These are phyloP conservation scores for Phorcus lineatus DNA, from an alignment of 2,888 invertebrate species.

Conservation along the genomic window DNA sequence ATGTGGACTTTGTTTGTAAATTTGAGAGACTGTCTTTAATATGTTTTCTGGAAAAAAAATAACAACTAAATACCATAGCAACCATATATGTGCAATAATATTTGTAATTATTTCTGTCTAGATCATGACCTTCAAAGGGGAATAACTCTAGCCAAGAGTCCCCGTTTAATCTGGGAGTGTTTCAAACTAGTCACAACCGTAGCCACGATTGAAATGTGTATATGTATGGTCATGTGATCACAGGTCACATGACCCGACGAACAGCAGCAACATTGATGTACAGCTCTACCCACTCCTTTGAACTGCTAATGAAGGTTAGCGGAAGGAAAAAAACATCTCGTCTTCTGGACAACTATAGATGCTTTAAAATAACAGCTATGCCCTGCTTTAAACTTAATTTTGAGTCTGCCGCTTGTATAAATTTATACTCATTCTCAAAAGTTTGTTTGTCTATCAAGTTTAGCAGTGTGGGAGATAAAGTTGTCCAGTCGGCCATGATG, in stretches of 20 bases:
- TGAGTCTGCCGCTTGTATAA: too few relatives aligned
- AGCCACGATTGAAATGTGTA: neutral
- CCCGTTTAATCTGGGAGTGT: neutral
- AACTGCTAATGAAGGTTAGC: neutral
- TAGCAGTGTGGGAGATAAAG: too few relatives aligned
- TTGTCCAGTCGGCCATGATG: neutral
- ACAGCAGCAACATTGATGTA: constrained; percentile 6
- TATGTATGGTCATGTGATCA: constrained; percentile 9
- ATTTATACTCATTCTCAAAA: too few relatives aligned
- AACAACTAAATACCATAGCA: neutral
- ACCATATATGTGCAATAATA: constrained; percentile 21
- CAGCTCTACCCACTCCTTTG: neutral
- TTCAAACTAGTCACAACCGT: constrained; percentile 8
- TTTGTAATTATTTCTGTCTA: neutral
- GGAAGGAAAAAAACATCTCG: neutral
- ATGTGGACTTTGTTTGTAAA: constrained; percentile 6
- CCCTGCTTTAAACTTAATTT: too few relatives aligned
- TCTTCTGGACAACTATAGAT: too few relatives aligned
- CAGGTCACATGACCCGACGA: neutral
- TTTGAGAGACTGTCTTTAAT: neutral
- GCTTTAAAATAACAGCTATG: too few relatives aligned
- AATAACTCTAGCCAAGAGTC: neutral
- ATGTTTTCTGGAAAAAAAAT: neutral
- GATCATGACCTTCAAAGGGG: constrained; percentile 4
- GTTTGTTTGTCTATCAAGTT: too few relatives aligned